Base-by-base conservation (phyloP, 2,797 vertebrate genomes). In the Gadopsis bispinosus region DNA sequence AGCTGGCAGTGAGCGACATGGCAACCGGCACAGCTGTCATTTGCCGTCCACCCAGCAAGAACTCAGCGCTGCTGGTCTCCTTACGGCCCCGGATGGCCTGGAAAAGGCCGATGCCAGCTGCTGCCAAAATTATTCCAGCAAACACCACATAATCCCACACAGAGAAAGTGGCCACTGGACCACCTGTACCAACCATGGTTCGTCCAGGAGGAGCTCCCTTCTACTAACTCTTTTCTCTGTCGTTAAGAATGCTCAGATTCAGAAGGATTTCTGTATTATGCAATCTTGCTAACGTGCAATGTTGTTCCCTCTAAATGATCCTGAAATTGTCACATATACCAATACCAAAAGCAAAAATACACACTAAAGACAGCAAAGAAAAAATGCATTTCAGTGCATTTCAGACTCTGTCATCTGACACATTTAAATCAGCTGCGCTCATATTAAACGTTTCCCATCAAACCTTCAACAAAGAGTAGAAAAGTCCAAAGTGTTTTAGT, bases 101-200 rank as follows among this genome's bases (percentile, higher is more conserved):
- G 79, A 95, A 96, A 67, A 96, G 93, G 10, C 96, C 96, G 0
- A 96, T 56, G 47, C 87, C 90, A 0, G 95, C 92, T 1, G 95
- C 79, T 3, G 0, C 83, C 86, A 96, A 19, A 53, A 96, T 91
- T 5, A 79, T 90, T n/a, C 73, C 94, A 7, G 81, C 92, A 60
- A 96, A 96, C 69, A 96, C 95, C n/a, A 96, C 95, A 90, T 96
- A 96, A 78, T 96, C 96, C 96, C 95, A 96, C 50, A 94, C 93
- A 2, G 94, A 93, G 90, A 96, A 96, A 0, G 84, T 75, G 35
- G 91, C 79, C 60, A 95, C 94, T 0, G 83, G 83, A 12, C 95
- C 94, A 61, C 95, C 95, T 33, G 83, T 80, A 9, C 93, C 94
- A 26, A 39, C 68, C 95, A 96, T 96, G 69, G 67, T 91, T 72